Percentiles rank a stretch among this genome's conserved stretches.
Evolutionary conservation across 1,140 invertebrate species (phyloP).

Genomic region (Eupristina koningsbergeri): DNA sequence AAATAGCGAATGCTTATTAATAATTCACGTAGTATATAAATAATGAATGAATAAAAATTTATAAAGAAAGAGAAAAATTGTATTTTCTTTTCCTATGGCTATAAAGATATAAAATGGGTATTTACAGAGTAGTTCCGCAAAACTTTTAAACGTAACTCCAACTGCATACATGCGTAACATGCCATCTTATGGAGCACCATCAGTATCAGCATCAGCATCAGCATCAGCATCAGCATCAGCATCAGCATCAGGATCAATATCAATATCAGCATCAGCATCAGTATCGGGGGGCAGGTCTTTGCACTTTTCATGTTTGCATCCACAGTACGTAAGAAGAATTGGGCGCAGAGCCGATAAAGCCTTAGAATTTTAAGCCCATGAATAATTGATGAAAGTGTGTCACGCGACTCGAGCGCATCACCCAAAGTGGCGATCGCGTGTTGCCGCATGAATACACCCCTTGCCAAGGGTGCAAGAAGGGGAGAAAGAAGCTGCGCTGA

Average conservation of each 20-base stretch:
- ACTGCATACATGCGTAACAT: background rate
- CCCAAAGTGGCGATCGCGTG: constrained; percentile 9
- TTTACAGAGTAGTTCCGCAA: background rate
- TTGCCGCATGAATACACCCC: background rate
- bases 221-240: too few relatives aligned
- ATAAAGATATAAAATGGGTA: background rate
- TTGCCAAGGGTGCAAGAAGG: background rate
- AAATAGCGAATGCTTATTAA: too few relatives aligned
- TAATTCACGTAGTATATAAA: too few relatives aligned
- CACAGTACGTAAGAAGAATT: constrained; percentile 1
- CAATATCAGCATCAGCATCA: too few relatives aligned
- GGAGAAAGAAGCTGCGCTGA: background rate
- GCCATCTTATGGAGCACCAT: background rate
- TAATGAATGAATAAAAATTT: too few relatives aligned
- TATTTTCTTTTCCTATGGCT: background rate
- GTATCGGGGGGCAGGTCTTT: too few relatives aligned
- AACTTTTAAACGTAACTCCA: background rate
- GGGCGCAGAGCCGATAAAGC: background rate
- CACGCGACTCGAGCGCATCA: background rate
- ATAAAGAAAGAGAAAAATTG: background rate
- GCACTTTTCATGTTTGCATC: background rate
- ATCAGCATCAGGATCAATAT: too few relatives aligned
- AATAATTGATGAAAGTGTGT: constrained; percentile 46
- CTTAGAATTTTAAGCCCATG: constrained; percentile 38
- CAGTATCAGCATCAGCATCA: too few relatives aligned